Conservation (phyloP, 2,113 vertebrate species). For the Brachypodius melanocephalos region DNA sequence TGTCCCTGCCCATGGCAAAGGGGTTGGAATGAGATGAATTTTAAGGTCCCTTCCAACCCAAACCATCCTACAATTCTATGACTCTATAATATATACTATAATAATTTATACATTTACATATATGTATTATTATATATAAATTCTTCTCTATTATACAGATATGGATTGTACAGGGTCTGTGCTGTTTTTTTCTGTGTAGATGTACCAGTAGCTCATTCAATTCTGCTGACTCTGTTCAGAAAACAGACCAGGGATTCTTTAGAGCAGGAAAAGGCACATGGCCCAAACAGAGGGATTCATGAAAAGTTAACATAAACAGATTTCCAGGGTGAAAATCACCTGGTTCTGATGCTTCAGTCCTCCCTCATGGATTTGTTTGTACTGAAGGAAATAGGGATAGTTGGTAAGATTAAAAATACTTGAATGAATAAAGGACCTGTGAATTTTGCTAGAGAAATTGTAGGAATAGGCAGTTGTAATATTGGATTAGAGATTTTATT, state of each 20-base stretch:
- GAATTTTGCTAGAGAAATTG: neutral
- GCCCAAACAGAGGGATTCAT: neutral
- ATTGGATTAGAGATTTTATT: neutral
- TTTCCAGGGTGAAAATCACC: neutral
- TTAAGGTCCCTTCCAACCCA: neutral
- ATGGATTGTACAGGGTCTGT: neutral
- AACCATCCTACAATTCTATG: neutral
- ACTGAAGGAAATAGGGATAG: neutral
- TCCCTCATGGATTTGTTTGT: neutral
- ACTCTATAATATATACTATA: neutral
- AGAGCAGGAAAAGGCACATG: neutral
- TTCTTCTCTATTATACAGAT: neutral
- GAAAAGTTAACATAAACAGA: neutral
- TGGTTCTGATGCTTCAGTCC: neutral
- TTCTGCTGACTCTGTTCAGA: neutral
- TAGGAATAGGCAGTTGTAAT: neutral
- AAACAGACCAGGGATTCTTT: neutral
- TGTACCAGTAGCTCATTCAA: neutral
- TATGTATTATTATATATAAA: accelerated
- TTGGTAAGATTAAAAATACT: neutral
- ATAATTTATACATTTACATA: too few relatives aligned
- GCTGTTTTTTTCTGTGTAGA: neutral
- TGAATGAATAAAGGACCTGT: neutral
- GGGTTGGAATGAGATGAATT: neutral
- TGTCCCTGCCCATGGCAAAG: neutral